Evolutionary conservation across 2,888 invertebrate genomes (phyloP).

Genomic region (Beris chalybata): DNA sequence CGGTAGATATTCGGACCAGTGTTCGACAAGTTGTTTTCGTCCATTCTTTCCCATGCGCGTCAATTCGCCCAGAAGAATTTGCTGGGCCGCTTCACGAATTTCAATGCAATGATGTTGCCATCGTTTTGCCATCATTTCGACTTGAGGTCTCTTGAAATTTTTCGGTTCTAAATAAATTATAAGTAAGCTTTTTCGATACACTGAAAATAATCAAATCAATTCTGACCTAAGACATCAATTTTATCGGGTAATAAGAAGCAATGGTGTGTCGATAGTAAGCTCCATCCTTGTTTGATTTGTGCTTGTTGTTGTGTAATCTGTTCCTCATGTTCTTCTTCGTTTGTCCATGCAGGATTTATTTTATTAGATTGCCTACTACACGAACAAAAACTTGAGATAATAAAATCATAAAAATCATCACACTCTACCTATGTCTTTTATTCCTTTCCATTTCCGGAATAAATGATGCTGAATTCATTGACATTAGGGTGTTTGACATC

Average conservation of each 20-base stretch:
- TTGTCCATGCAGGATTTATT: constrained; percentile 67
- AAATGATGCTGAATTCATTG: constrained; percentile 95
- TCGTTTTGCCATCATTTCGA: constrained; percentile 94
- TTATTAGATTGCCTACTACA: constrained; percentile 64
- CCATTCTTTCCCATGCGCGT: constrained; percentile 75
- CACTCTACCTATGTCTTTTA: constrained; percentile 61
- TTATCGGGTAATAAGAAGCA: constrained; percentile 95
- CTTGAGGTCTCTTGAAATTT: constrained; percentile 90
- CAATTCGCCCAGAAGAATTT: constrained; percentile 89
- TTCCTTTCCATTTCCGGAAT: constrained; percentile 84
- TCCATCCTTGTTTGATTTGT: constrained; percentile 97
- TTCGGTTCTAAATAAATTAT: constrained; percentile 63
- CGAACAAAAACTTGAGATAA: constrained; percentile 11
- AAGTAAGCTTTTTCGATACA: constrained; percentile 7
- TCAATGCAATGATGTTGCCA: constrained; percentile 99
- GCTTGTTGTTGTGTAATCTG: constrained; percentile 83
- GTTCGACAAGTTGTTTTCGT: constrained; percentile 87
- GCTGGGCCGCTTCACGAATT: constrained; percentile 96
- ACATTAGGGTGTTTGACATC: constrained; percentile 95
- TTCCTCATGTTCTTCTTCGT: constrained; percentile 82
- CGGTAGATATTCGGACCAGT: constrained; percentile 95
- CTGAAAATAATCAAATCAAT: constrained; percentile 14
- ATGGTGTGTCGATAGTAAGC: constrained; percentile 90
- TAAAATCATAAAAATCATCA: constrained; percentile 14
- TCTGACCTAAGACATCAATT: constrained; percentile 62